phyloP scores from a whole-genome alignment of 1,140 invertebrate genomes.

The Papilio aristodemus region DNA sequence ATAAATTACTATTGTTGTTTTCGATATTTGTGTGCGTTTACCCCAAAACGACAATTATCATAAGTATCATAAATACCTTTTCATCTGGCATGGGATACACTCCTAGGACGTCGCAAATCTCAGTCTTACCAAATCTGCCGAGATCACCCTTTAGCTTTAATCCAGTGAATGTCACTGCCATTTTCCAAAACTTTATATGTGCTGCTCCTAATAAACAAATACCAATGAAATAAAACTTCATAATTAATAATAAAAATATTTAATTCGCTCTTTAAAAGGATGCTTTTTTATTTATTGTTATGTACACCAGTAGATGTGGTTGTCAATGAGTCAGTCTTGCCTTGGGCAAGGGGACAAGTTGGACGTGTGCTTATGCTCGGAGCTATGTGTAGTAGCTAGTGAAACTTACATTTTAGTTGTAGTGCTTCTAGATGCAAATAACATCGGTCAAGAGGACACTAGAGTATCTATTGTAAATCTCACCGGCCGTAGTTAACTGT shows the following conservation, averaged over 20 bases:
- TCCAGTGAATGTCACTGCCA: slow-evolving; percentile 93
- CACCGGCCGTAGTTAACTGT: slow-evolving; percentile 88
- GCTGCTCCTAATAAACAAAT: slow-evolving; percentile 69
- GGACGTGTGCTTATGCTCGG: too few species aligned
- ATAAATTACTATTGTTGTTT: background rate
- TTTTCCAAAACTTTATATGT: slow-evolving; percentile 97
- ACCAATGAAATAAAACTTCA: background rate
- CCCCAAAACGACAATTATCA: too few species aligned
- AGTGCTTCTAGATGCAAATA: too few species aligned
- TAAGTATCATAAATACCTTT: slow-evolving; percentile 79
- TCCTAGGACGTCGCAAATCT: slow-evolving; percentile 92
- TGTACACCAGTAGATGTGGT: too few species aligned
- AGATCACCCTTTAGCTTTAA: slow-evolving; percentile 92
- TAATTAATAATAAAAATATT: background rate
- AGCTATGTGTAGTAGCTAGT: too few species aligned
- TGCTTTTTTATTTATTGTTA: too few species aligned
- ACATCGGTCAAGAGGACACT: too few species aligned
- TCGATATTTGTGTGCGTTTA: background rate
- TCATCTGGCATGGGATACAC: slow-evolving; percentile 92
- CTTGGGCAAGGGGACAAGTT: too few species aligned
- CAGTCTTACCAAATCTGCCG: slow-evolving; percentile 93
- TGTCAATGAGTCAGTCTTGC: too few species aligned
- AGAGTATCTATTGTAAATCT: background rate
- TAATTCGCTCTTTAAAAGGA: too few species aligned
- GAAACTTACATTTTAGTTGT: too few species aligned